Evolutionary conservation across 2,113 vertebrate genomes (phyloP), one percentile per base, ranked within the genome.

Genomic region (Holacanthus passer): DNA sequence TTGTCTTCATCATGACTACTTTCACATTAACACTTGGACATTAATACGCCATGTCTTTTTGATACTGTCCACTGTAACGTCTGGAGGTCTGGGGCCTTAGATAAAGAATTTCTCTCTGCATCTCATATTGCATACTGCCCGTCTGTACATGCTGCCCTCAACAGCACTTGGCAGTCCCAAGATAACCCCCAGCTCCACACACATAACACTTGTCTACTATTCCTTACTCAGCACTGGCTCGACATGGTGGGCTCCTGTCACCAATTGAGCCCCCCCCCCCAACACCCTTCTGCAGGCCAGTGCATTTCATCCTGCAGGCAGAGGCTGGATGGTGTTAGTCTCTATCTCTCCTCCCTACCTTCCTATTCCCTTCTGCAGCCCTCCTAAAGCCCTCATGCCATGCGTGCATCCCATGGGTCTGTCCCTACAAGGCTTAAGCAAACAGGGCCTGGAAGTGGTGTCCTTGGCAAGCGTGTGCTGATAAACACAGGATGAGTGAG

Each of bases 371-470:
- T 31, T 71, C 59, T 50, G 52, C 80, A 86, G 9, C 41, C 29
- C 58, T 66, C 52, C 58, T 50, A 0, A 0, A 67, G 41, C 13
- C 65, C 62, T 71, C 68, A 71, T 75, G 48, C 71, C 72, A 81
- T 55, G 71, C 35, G 0, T 77, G 50, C 53, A 72, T 85, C 69
- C 77, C 55, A 66, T 76, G 62, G 69, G 73, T 83, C 79, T 88
- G 77, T 87, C 93, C 91, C 84, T 92, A 92, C 90, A 92, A 88
- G 92, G 90, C 76, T 65, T 89, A 82, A 77, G 83, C 87, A 81
- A 81, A 88, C 84, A 85, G 81, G 70, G 78, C 65, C 82, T 91
- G 76, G 65, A 79, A 79, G 77, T 82, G 77, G 77, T 88, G 91
- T 89, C 89, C 93, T 93, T 94, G 93, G 90, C 85, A 84, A 50